Percentiles rank a stretch among this genome's conserved stretches.
Conservation (phyloP, 2,888 invertebrate genomes). For the Brenthis ino region DNA sequence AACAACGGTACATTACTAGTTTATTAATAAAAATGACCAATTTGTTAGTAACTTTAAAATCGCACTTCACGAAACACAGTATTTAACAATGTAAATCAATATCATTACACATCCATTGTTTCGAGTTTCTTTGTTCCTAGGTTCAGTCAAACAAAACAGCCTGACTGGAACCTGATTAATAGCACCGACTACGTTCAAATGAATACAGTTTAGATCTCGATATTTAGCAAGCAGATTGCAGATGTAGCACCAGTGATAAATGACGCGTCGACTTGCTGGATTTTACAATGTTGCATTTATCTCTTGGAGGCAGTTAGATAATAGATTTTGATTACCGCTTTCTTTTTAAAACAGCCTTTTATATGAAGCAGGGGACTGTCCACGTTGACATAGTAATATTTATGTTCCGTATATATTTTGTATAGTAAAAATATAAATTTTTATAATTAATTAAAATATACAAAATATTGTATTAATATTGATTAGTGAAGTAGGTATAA, state of each 20-base stretch:
- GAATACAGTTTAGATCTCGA: conserved; percentile 67
- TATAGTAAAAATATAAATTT: no score
- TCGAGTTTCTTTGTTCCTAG: conserved; percentile 30
- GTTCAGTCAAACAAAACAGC: conserved; percentile 66
- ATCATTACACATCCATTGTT: conserved; percentile 22
- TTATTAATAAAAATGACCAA: background rate
- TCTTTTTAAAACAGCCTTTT: no score
- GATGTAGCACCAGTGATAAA: conserved; percentile 41
- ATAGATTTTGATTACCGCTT: no score
- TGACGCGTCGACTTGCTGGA: conserved; percentile 33
- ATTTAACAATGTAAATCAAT: background rate
- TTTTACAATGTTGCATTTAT: conserved; percentile 22
- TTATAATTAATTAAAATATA: no score
- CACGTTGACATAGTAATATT: no score
- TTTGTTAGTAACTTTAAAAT: background rate
- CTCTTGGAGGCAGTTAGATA: conserved; percentile 2
- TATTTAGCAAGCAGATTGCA: conserved; percentile 46
- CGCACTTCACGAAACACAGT: no score
- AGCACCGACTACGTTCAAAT: conserved; percentile 65
- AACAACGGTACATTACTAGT: no score
- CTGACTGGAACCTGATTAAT: conserved; percentile 71
- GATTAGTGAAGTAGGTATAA: no score
- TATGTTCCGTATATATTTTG: no score
- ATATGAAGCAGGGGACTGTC: no score
- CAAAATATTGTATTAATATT: no score